Evolutionary conservation across 2,113 vertebrate species (phyloP), one percentile per base, ranked within the genome.

Genomic region (Myrmecophaga tridactyla): DNA sequence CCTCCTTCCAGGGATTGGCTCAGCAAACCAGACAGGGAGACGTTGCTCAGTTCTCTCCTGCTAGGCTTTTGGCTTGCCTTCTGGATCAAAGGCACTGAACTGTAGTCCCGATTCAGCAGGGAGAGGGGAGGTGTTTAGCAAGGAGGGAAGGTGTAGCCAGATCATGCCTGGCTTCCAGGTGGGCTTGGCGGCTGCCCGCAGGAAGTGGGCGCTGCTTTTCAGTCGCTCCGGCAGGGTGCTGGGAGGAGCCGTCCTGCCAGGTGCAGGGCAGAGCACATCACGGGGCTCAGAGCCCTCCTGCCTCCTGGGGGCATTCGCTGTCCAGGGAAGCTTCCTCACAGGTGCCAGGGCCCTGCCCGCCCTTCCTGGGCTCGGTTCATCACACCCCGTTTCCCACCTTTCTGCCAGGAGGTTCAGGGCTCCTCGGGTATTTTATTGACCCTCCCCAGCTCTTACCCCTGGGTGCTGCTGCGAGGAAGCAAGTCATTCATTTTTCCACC

Each of bases 81-180:
- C 89, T 80, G 53, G 41, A 84, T 86, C 58, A 81, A 58, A 82
- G 95, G 89, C 92, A 63, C 58, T 23, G 60, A 89, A 36, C 56
- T 2, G 13, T 48, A 76, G 92, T 75, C 53, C 72, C 84, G 82
- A 89, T 87, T 78, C 88, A 85, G 83, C 25, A 20, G 53, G 9
- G 86, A 80, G 58, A 93, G 63, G 27, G 41, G 39, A n/a, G 29
- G 20, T 36, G 14, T 0, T 1, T 56, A 23, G 43, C 11, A 2
- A 29, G 48, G 51, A 36, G 78, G 77, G 46, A 41, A 60, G 89
- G 36, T 0, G 0, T 0, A 0, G 23, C 53, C 34, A 3, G 76
- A 41, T 20, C 39, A 39, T 1, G 34, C 46, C 63, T n/a, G 23
- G 48, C 53, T 65, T 91, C 5, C 0, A 1, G 0, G 15, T 5